phyloP scores from a whole-genome alignment of 2,797 vertebrate genomes.

The Halcyon leucocephala region DNA sequence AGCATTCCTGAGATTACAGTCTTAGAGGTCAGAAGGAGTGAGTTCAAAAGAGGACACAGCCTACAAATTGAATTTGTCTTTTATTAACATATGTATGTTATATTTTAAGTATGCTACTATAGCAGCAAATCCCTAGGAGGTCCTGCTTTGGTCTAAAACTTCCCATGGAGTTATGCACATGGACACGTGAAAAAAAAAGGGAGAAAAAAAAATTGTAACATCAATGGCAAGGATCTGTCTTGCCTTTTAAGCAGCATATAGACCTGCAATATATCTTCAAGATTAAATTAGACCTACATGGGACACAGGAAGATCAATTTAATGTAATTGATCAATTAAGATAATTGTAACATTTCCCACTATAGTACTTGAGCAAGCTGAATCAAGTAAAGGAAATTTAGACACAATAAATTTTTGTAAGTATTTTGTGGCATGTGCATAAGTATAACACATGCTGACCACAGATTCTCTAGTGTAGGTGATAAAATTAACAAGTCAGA shows the following conservation, averaged over 20 bases:
- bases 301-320: neutral
- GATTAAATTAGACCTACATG: neutral
- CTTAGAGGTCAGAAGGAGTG: neutral
- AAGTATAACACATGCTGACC: neutral
- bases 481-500: neutral
- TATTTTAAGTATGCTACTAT: neutral
- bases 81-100: neutral
- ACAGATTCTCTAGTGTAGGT: neutral
- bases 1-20: conserved; percentile 15
- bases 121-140: neutral
- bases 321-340: too few species aligned
- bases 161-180: neutral
- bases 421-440: neutral
- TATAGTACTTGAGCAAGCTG: neutral
- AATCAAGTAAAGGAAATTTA: neutral
- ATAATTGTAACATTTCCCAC: neutral
- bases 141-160: neutral
- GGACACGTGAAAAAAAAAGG: neutral
- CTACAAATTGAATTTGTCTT: neutral
- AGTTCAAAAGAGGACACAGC: conserved; percentile 6
- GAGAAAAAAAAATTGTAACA: accelerated
- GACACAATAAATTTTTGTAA: neutral
- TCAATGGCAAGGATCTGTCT: neutral
- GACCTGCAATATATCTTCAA: neutral
- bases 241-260: neutral